Percentiles rank a stretch among this genome's conserved stretches.
Evolutionary conservation across 2,797 vertebrate species (phyloP).

Genomic region (Gymnocypris eckloni): DNA sequence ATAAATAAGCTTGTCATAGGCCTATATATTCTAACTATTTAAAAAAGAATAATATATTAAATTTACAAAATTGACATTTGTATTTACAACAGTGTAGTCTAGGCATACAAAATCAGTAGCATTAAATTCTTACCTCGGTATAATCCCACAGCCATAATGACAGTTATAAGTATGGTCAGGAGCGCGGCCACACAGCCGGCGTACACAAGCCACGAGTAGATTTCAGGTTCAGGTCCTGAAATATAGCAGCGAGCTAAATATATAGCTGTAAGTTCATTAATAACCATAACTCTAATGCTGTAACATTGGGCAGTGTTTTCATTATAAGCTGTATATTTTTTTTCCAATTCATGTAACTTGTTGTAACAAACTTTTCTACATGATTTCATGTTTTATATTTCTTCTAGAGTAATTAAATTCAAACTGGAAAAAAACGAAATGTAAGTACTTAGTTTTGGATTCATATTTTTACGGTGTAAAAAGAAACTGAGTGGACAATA

Average conservation of each 20-base stretch:
- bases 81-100: too few species aligned
- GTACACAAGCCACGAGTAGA: constrained; percentile 35
- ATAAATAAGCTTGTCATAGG: too few species aligned
- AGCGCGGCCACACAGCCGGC: constrained; percentile 15
- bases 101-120: neutral
- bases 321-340: neutral
- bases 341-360: neutral
- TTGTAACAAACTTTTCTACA: neutral
- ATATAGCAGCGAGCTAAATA: neutral
- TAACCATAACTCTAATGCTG: neutral
- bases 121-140: constrained; percentile 15
- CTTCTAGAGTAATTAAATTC: too few species aligned
- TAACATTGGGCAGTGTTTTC: neutral
- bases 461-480: neutral
- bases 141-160: constrained; percentile 24
- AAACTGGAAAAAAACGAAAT: too few species aligned
- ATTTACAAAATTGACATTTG: too few species aligned
- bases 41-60: too few species aligned
- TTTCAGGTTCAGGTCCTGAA: neutral
- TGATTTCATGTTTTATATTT: neutral
- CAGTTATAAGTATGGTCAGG: constrained; percentile 1
- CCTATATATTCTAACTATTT: too few species aligned
- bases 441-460: neutral
- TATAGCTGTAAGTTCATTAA: neutral
- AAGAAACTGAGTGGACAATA: neutral